phyloP scores from a whole-genome alignment of 1,140 invertebrate species.

The Zaprionus tsacasi region DNA sequence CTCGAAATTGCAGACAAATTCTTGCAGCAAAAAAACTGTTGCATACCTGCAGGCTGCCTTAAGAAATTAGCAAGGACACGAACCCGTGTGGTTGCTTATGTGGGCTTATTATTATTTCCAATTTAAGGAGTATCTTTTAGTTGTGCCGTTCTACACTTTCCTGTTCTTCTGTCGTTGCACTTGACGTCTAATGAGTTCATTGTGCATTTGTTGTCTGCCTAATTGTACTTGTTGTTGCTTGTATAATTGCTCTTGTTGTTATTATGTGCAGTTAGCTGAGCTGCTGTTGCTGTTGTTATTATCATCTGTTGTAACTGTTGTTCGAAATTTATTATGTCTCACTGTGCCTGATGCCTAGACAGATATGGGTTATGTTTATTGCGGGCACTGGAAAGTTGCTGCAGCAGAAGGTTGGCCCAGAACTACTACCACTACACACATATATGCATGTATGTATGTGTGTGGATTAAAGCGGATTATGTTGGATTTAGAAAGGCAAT shows the following conservation, averaged over 20 bases:
- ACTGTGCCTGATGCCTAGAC: slow-evolving; percentile 14
- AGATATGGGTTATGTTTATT: slow-evolving; percentile 17
- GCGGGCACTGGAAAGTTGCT: neutral
- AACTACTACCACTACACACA: neutral
- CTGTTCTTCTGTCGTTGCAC: slow-evolving; percentile 31
- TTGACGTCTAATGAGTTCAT: slow-evolving; percentile 67
- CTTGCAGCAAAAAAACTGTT: neutral
- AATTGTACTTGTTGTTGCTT: slow-evolving; percentile 7
- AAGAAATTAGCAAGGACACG: too few relatives aligned
- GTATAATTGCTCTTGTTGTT: slow-evolving; percentile 11
- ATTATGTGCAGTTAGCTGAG: slow-evolving; percentile 5
- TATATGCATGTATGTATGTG: too few relatives aligned
- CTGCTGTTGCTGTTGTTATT: slow-evolving; percentile 14
- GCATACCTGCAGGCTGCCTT: neutral
- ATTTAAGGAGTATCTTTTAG: neutral
- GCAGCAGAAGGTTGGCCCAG: neutral
- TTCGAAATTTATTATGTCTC: slow-evolving; percentile 30
- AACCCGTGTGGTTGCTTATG: too few relatives aligned
- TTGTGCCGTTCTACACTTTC: neutral
- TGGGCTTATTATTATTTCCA: too few relatives aligned
- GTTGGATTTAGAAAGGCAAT: neutral
- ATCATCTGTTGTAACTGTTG: slow-evolving; percentile 13
- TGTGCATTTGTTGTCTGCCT: slow-evolving; percentile 43
- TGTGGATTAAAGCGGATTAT: neutral
- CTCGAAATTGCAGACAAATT: too few relatives aligned